A percentile compares a stretch with the other conserved stretches of the same genome.
Conservation (phyloP, 1,140 invertebrate genomes). For the Nasonia longicornis region DNA sequence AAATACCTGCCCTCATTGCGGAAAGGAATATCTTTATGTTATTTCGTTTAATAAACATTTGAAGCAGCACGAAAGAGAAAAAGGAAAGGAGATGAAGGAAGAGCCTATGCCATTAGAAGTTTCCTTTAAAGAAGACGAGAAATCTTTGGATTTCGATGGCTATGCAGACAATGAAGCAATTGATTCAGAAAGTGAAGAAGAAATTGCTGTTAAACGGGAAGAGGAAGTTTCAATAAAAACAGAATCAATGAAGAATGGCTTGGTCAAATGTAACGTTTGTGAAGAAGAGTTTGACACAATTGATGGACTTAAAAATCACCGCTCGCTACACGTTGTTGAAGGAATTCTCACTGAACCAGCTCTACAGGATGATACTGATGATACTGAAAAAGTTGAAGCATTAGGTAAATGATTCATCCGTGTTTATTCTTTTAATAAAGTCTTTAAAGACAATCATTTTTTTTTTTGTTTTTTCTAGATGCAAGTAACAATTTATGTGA, state of each 20-base stretch:
- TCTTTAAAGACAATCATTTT: not conserved
- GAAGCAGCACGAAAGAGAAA: slow-evolving; percentile 63
- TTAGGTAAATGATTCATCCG: not conserved
- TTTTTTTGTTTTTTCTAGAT: not conserved
- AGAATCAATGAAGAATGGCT: slow-evolving; percentile 50
- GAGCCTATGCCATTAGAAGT: slow-evolving; percentile 55
- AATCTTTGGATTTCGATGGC: slow-evolving; percentile 53
- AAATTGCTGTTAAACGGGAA: slow-evolving; percentile 15
- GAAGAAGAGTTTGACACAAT: slow-evolving; percentile 58
- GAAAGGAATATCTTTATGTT: slow-evolving; percentile 67
- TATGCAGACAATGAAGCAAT: slow-evolving; percentile 51
- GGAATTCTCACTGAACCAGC: slow-evolving; percentile 60
- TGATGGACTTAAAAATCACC: slow-evolving; percentile 59
- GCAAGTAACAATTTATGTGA: not conserved
- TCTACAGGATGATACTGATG: slow-evolving; percentile 54
- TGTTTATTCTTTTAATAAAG: slow-evolving; percentile 7
- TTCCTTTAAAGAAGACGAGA: slow-evolving; percentile 58
- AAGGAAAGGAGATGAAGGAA: slow-evolving; percentile 50
- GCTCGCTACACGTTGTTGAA: slow-evolving; percentile 60
- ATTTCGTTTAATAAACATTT: slow-evolving; percentile 67
- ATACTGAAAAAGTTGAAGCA: slow-evolving; percentile 39
- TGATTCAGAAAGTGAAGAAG: slow-evolving; percentile 48
- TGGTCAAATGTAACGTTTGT: slow-evolving; percentile 59
- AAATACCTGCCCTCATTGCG: slow-evolving; percentile 66
- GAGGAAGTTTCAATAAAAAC: slow-evolving; percentile 49